phyloP scores from a whole-genome alignment of 2,797 vertebrate species.

The Babyrousa celebensis region DNA sequence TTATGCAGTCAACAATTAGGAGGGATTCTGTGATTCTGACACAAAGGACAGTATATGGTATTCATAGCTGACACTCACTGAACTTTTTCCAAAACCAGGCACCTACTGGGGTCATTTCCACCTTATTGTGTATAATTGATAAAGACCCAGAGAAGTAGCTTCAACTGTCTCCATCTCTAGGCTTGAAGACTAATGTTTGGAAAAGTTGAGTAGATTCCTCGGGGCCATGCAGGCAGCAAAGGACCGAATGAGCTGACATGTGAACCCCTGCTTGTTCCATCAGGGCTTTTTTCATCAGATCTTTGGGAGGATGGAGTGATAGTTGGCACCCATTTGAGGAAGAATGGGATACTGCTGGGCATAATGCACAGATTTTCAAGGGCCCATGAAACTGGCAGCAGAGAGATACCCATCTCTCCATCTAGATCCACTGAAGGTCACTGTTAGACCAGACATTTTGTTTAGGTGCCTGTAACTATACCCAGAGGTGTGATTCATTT shows the following conservation, averaged over 20 bases:
- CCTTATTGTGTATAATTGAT: background rate
- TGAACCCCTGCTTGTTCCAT: background rate
- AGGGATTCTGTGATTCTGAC: background rate
- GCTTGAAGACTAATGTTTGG: background rate
- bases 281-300: no score
- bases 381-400: background rate
- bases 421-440: background rate
- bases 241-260: background rate
- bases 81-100: background rate
- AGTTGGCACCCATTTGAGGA: background rate
- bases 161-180: background rate
- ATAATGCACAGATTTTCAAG: no score
- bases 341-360: background rate
- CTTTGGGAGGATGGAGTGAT: background rate
- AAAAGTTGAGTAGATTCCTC: background rate
- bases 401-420: background rate
- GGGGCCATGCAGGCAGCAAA: background rate
- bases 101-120: background rate
- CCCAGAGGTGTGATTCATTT: background rate
- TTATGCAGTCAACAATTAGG: background rate
- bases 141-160: background rate
- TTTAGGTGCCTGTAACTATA: background rate
- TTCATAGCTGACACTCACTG: background rate
- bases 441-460: no score
- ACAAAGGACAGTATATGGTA: accelerated